Evolutionary conservation across 2,888 invertebrate genomes (phyloP), one percentile per base, ranked within the genome.

Genomic region (Hoplodrina blanda): DNA sequence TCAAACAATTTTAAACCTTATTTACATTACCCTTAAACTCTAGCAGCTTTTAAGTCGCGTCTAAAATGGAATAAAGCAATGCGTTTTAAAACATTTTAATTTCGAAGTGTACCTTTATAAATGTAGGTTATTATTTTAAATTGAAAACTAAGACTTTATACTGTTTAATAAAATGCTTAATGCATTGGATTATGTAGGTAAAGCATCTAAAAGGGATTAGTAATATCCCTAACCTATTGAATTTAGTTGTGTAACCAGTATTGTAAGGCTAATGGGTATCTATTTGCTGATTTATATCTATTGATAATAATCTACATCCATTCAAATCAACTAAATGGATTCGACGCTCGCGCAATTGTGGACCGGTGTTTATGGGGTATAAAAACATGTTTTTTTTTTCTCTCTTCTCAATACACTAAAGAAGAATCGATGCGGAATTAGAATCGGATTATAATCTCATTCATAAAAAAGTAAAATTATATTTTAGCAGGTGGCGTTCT

Each of bases 61-160:
- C 71, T n/a, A 84, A 76, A 77, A 68, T 30, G 52, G 64, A 80
- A 79, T 65, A 72, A 70, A 68, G 83, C 76, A 81, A 84, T 86
- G 84, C 78, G 83, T 88, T 89, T 90, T 90, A 88, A 90, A 93
- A 94, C 92, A 93, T 94, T 93, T 94, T 94, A 93, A 94, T 94
- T 93, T 91, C 89, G 91, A 93, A 92, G 91, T 92, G 91, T 91
- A 92, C 92, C 89, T 92, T 93, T 91, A 85, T 92, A 87, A 90
- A 90, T 88, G 88, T 88, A 87, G 88, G 87, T 87, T 89, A 87
- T 89, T 88, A 89, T 88, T 90, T 87, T 84, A 84, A 84, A 86
- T 87, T 84, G 82, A 87, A 87, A 86, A 85, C 83, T 80, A 80
- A 81, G 78, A 81, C 83, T 78, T 76, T 81, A 73, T 71, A 73